These are phyloP conservation scores for Apis dorsata DNA, from an alignment of 1,140 invertebrate genomes.

Conservation along the genomic window DNA sequence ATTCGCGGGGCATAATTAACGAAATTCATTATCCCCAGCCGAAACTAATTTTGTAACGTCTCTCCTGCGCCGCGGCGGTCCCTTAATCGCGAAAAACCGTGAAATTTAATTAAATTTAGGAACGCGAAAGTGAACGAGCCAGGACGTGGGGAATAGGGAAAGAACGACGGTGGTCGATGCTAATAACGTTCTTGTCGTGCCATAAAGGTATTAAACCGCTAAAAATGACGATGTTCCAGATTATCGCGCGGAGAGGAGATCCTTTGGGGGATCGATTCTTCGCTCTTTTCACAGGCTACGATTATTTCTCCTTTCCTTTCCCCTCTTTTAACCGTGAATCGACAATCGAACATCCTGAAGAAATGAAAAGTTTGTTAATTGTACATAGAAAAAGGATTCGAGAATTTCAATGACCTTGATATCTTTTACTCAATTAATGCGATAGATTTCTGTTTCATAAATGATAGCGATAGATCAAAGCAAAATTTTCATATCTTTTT, in stretches of 20 bases:
- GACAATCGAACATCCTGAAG: neutral
- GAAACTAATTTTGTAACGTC: slow-evolving; percentile 79
- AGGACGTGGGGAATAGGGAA: slow-evolving; percentile 52
- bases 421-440: too few relatives aligned
- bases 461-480: too few relatives aligned
- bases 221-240: slow-evolving; percentile 70
- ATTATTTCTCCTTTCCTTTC: slow-evolving; percentile 37
- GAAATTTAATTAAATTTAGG: slow-evolving; percentile 81
- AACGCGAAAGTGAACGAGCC: slow-evolving; percentile 77
- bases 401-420: too few relatives aligned
- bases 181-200: slow-evolving; percentile 75
- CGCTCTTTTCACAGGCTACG: slow-evolving; percentile 51
- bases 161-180: slow-evolving; percentile 72
- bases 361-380: neutral
- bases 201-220: slow-evolving; percentile 77
- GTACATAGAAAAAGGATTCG: too few relatives aligned
- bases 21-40: slow-evolving; percentile 78
- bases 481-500: too few relatives aligned
- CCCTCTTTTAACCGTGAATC: neutral
- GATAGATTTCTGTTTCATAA: too few relatives aligned
- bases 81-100: slow-evolving; percentile 80
- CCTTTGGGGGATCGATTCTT: slow-evolving; percentile 62
- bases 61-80: slow-evolving; percentile 70
- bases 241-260: slow-evolving; percentile 57
- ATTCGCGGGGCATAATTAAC: slow-evolving; percentile 77